Conservation (phyloP, 2,797 vertebrate genomes). For the Muscicapa comitata region DNA sequence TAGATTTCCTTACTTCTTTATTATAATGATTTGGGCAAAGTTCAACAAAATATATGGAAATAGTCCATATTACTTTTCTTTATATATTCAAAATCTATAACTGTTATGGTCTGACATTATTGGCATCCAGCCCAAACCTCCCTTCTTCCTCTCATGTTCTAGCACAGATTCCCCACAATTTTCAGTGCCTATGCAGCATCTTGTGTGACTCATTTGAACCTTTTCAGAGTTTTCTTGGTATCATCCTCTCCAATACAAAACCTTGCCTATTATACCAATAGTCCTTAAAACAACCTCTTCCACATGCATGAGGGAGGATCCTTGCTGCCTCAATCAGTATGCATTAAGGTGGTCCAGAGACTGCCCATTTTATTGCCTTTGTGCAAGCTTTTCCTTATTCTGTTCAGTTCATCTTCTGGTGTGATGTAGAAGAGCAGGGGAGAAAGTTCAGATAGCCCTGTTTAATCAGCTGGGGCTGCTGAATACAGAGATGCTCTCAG, state of each 20-base stretch:
- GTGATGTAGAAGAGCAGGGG: not conserved
- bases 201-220: not conserved
- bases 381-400: not conserved
- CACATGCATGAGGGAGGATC: not conserved
- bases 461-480: not conserved
- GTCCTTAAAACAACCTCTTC: not conserved
- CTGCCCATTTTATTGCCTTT: not conserved
- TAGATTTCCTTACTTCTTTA: no score
- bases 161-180: not conserved
- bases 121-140: no score
- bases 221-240: not conserved
- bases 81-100: no score
- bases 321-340: not conserved
- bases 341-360: not conserved
- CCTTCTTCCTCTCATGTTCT: not conserved
- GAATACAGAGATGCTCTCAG: not conserved
- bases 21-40: no score
- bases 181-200: not conserved
- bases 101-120: no score
- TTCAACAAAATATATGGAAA: no score
- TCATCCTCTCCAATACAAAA: not conserved
- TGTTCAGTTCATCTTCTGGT: fast-evolving
- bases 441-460: not conserved
- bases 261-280: not conserved
- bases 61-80: no score